These are phyloP conservation scores for Panagrolaimus sp. DNA, from an alignment of 1,140 invertebrate species.

Conservation along the genomic window DNA sequence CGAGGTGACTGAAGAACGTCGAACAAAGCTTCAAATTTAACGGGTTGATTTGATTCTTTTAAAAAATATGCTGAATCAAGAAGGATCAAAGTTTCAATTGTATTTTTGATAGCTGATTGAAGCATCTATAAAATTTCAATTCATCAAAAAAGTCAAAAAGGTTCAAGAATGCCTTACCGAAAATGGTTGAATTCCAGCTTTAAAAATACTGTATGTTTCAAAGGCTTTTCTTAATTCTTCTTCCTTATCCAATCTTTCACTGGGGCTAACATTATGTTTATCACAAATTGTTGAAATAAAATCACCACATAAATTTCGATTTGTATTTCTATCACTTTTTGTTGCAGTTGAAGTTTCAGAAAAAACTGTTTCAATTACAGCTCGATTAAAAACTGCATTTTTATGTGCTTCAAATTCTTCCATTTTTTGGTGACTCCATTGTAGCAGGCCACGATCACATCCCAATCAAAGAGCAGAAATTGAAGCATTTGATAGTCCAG, in stretches of 20 bases:
- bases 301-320: background rate
- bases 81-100: background rate
- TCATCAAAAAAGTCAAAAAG: no score
- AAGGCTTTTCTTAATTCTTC: no score
- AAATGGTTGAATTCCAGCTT: no score
- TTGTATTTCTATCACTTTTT: background rate
- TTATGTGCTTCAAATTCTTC: background rate
- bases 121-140: background rate
- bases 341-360: background rate
- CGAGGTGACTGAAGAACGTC: background rate
- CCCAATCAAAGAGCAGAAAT: background rate
- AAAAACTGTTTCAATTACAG: background rate
- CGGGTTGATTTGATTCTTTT: background rate
- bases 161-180: no score
- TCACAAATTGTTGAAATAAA: background rate
- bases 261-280: background rate
- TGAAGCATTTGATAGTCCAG: background rate
- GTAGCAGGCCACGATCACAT: background rate
- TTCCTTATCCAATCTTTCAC: no score
- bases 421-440: background rate
- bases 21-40: background rate
- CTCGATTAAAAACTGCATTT: background rate
- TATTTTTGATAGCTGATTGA: conserved; percentile 5
- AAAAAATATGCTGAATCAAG: background rate
- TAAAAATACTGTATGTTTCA: no score